Evolutionary conservation across 1,140 invertebrate species (phyloP), one percentile per base, ranked within the genome.

Genomic region (Theocolax elegans): DNA sequence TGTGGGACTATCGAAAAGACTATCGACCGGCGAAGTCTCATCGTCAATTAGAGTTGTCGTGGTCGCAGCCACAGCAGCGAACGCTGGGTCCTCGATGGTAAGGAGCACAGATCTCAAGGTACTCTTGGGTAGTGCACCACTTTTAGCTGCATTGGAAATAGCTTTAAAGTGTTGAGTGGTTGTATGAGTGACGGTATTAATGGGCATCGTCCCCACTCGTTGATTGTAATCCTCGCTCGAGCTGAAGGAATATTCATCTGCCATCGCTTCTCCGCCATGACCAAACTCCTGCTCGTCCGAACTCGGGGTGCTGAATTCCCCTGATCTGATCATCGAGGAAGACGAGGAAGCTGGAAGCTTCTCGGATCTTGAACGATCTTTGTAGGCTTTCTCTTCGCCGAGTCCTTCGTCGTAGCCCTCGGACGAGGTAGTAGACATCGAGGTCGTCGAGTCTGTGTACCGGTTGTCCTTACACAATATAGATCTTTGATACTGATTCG

Each of bases 11-110:
- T 91, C 92, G 35, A 92, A 89, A 21, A 93, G 80, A 75, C 91
- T 93, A 67, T 93, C 92, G 0, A 91, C 91, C n/a, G 92, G 93
- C 4, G 92, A 93, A 0, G 92, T 92, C 77, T 94, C 92, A 68
- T 93, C 92, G 27, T 92, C 91, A 53, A 91, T 89, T 63, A 90
- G 87, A 0, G 89, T 89, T 4, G 89, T 92, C 1, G 89, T 89
- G 46, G 91, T 90, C 13, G 90, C 87, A 0, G 92, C 92, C 10
- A 92, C 89, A 17, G 92, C 90, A 0, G 92, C 92, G 49, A 94
- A 93, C 59, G 92, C 92, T 1, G 91, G 89, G 76, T 93, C 92
- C 72, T 93, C 92, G 46, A 93, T 89, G 7, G 85, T 88, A 3
- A 89, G 83, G 49, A 87, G 79, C 15, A 87, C 88, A 7, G 83